Percentiles rank a stretch among this genome's conserved stretches.
Evolutionary conservation across 2,888 invertebrate genomes (phyloP).

Genomic region (Elmis aenea): DNA sequence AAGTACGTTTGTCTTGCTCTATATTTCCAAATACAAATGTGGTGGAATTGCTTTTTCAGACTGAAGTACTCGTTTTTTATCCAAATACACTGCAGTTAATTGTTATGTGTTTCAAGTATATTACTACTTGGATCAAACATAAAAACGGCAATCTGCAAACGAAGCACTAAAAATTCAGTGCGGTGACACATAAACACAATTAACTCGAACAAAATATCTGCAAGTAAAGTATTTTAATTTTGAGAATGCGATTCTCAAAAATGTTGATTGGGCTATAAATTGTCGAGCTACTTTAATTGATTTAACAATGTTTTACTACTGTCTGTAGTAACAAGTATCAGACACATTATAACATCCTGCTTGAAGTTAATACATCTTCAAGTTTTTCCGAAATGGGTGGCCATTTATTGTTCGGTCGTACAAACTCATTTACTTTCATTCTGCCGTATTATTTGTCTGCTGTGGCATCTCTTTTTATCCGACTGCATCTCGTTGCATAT

Average conservation of each 20-base stretch:
- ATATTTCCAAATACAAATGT: no score
- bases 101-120: no score
- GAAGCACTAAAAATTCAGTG: not conserved
- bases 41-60: no score
- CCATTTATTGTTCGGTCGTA: constrained; percentile 32
- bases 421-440: constrained; percentile 29
- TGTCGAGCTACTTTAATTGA: constrained; percentile 30
- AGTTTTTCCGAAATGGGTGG: constrained; percentile 32
- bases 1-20: no score
- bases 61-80: no score
- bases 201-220: constrained; percentile 20
- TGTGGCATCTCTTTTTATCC: constrained; percentile 11
- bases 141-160: constrained; percentile 1
- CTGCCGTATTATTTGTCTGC: constrained; percentile 24
- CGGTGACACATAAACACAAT: constrained; percentile 17
- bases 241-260: constrained; percentile 28
- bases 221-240: constrained; percentile 33
- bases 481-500: constrained; percentile 6
- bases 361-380: constrained; percentile 19
- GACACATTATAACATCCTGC: constrained; percentile 25
- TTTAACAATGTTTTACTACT: constrained; percentile 35
- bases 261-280: constrained; percentile 41
- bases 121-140: not conserved
- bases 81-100: no score
- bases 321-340: constrained; percentile 26